A percentile compares a stretch with the other conserved stretches of the same genome.
phyloP scores from a whole-genome alignment of 2,888 invertebrate genomes.

The Agonopterix arenella region DNA sequence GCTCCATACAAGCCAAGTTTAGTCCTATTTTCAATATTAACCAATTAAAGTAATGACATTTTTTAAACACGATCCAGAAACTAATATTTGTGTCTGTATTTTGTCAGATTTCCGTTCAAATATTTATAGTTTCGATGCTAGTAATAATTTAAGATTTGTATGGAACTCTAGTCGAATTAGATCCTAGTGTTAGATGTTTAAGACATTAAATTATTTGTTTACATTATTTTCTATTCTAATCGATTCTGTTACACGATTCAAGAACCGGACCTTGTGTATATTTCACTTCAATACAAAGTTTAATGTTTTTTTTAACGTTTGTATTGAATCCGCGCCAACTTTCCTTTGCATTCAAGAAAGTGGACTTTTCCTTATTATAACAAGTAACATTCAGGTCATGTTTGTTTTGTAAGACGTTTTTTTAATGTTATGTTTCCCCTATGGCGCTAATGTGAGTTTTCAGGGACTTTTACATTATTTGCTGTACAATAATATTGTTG shows the following conservation, averaged over 20 bases:
- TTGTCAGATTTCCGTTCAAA: no score
- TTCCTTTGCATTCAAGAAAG: conserved; percentile 18
- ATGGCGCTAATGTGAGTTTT: background rate
- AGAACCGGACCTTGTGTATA: conserved; percentile 1
- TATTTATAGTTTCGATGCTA: no score
- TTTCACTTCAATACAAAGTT: conserved; percentile 4
- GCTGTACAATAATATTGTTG: no score
- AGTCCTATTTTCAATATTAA: no score
- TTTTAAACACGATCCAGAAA: no score
- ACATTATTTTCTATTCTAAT: background rate
- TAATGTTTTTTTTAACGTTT: conserved; percentile 23
- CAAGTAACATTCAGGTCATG: conserved; percentile 18
- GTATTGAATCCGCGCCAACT: conserved; percentile 38
- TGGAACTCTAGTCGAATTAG: no score
- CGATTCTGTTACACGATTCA: background rate
- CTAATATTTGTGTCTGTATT: no score
- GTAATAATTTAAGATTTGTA: no score
- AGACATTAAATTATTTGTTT: no score
- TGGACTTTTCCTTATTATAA: conserved; percentile 21
- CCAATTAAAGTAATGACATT: no score
- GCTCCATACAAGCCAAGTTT: no score
- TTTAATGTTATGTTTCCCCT: conserved; percentile 8
- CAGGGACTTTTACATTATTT: no score
- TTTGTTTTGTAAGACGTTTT: conserved; percentile 4
- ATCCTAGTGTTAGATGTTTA: background rate